Percentiles rank a stretch among this genome's conserved stretches.
Conservation (phyloP, 2,888 invertebrate species). For the Unio delphinus region DNA sequence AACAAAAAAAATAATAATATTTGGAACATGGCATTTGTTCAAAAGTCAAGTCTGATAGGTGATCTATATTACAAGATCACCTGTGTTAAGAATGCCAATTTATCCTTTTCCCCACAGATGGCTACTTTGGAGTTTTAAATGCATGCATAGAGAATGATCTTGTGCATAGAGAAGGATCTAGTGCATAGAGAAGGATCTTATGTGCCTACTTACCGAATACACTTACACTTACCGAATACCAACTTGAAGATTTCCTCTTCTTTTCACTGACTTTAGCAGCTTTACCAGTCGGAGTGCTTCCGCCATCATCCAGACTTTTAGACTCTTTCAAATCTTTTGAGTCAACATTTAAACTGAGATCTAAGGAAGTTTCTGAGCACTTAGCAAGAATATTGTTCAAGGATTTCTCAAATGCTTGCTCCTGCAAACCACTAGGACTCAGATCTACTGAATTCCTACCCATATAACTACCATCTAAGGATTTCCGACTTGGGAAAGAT, state of each 20-base stretch:
- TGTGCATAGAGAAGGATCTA: too few relatives aligned
- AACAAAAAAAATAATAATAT: too few relatives aligned
- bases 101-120: too few relatives aligned
- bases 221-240: constrained; percentile 63
- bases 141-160: too few relatives aligned
- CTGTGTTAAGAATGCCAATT: too few relatives aligned
- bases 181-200: too few relatives aligned
- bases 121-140: too few relatives aligned
- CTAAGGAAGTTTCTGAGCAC: constrained; percentile 57
- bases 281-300: constrained; percentile 16
- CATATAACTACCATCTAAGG: constrained; percentile 23
- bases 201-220: too few relatives aligned
- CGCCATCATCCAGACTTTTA: constrained; percentile 26
- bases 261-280: constrained; percentile 41
- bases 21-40: too few relatives aligned
- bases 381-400: constrained; percentile 61
- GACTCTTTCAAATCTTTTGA: constrained; percentile 21
- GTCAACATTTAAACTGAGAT: constrained; percentile 49
- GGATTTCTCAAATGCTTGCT: constrained; percentile 56
- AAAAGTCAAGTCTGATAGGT: too few relatives aligned
- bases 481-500: constrained; percentile 4
- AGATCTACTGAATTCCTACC: constrained; percentile 17
- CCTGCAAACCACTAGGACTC: constrained; percentile 19
- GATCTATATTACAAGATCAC: too few relatives aligned
- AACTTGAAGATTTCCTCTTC: constrained; percentile 63